These are phyloP conservation scores for Caenorhabditis macrosperma DNA, from an alignment of 2,888 invertebrate species.

Conservation along the genomic window DNA sequence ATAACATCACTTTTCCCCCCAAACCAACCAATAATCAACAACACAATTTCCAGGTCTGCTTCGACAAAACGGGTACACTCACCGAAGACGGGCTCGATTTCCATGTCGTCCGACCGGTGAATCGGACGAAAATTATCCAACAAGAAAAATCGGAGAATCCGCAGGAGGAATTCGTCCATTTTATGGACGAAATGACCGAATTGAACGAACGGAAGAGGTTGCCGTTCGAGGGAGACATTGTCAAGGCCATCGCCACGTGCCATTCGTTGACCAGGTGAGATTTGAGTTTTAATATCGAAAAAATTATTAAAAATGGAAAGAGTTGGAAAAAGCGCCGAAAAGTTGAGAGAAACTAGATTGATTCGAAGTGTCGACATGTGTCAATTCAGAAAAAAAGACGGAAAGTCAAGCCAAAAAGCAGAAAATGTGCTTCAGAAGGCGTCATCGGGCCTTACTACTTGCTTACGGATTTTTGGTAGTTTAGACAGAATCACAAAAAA, in stretches of 20 bases:
- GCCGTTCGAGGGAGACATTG: slow-evolving; percentile 71
- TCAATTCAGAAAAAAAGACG: no score
- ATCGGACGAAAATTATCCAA: not conserved
- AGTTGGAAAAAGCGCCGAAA: not conserved
- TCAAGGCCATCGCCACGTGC: slow-evolving; percentile 76
- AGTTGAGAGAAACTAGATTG: no score
- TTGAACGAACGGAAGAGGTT: slow-evolving; percentile 66
- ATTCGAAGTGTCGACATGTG: no score
- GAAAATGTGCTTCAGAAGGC: no score
- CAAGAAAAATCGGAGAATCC: not conserved
- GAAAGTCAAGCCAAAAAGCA: no score
- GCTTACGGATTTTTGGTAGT: no score
- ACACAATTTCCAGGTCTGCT: slow-evolving; percentile 81
- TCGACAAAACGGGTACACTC: slow-evolving; percentile 82
- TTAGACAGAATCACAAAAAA: no score
- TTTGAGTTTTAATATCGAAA: not conserved
- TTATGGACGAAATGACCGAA: slow-evolving; percentile 67
- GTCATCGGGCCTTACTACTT: no score
- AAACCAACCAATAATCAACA: no score
- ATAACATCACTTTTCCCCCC: no score
- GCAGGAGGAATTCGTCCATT: not conserved
- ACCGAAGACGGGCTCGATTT: slow-evolving; percentile 80
- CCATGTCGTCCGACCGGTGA: slow-evolving; percentile 66
- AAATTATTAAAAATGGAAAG: not conserved
- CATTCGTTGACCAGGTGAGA: slow-evolving; percentile 73